A percentile compares a stretch with the other conserved stretches of the same genome.
phyloP scores from a whole-genome alignment of 2,888 invertebrate genomes.

The Mechanitis mazaeus region DNA sequence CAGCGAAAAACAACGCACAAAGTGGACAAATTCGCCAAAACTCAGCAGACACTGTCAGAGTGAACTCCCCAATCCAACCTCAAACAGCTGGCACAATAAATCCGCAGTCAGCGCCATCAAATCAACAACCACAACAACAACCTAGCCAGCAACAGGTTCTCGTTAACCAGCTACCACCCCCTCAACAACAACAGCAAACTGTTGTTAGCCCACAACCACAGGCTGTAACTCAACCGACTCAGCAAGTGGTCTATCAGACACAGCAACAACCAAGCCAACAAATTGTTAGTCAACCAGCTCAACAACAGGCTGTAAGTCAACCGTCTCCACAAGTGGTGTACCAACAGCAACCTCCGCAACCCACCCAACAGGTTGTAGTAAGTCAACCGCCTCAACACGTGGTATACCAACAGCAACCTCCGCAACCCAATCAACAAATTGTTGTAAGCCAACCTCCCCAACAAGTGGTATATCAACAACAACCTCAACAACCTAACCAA shows the following conservation, averaged over 20 bases:
- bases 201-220: conserved; percentile 6
- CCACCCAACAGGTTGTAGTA: neutral
- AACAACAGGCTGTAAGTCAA: neutral
- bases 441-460: conserved; percentile 13
- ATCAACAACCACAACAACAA: conserved; percentile 10
- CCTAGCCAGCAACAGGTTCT: conserved; percentile 17
- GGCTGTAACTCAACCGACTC: conserved; percentile 1
- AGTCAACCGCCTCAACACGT: neutral
- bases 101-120: conserved; percentile 1
- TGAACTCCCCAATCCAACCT: conserved; percentile 10
- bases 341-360: neutral
- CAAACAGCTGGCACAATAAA: conserved; percentile 1
- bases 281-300: neutral
- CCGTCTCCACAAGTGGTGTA: neutral
- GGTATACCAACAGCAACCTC: conserved; percentile 16
- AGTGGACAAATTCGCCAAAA: conserved; percentile 8
- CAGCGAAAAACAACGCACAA: conserved; percentile 20
- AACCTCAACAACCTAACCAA: conserved; percentile 15
- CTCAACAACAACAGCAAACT: conserved; percentile 7
- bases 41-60: conserved; percentile 4
- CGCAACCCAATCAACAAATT: too few species aligned
- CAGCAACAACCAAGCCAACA: neutral
- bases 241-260: neutral
- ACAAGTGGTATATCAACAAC: neutral
- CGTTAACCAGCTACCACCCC: conserved; percentile 16